These are phyloP conservation scores for Protophormia terraenovae DNA, from an alignment of 2,888 invertebrate genomes.

Conservation along the genomic window DNA sequence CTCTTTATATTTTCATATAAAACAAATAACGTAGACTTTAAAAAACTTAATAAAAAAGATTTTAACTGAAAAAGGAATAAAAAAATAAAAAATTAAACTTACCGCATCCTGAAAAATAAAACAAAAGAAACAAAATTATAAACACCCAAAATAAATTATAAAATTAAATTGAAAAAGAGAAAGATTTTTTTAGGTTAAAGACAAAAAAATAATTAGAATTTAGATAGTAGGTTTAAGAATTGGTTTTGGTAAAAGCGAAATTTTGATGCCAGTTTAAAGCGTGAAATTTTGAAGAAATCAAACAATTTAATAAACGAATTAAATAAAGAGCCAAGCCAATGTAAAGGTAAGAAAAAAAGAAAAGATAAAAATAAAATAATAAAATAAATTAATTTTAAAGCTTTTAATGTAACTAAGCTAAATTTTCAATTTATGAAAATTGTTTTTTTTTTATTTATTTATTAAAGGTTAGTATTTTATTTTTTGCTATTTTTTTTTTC, in stretches of 20 bases:
- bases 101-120: slow-evolving; percentile 82
- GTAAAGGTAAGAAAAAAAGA: slow-evolving; percentile 23
- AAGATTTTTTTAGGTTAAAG: not conserved
- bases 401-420: slow-evolving; percentile 3
- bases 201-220: slow-evolving; percentile 18
- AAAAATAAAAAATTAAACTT: slow-evolving; percentile 73
- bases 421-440: slow-evolving; percentile 1
- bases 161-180: slow-evolving; percentile 46
- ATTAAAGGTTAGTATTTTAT: slow-evolving; percentile 22
- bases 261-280: slow-evolving; percentile 14
- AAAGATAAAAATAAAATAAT: slow-evolving; percentile 24
- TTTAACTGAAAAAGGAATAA: slow-evolving; percentile 14
- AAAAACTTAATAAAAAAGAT: not conserved
- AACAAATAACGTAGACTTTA: not conserved
- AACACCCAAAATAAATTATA: slow-evolving; percentile 71
- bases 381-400: slow-evolving; percentile 43
- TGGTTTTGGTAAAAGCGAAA: not conserved
- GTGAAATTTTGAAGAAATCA: not conserved
- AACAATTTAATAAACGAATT: not conserved
- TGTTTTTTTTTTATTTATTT: no score
- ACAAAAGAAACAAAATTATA: slow-evolving; percentile 75
- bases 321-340: slow-evolving; percentile 37
- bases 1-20: not conserved
- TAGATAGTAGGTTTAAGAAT: not conserved
- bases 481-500: not conserved